Conservation (phyloP, 2,888 invertebrate genomes). For the Eretmocerus hayati region DNA sequence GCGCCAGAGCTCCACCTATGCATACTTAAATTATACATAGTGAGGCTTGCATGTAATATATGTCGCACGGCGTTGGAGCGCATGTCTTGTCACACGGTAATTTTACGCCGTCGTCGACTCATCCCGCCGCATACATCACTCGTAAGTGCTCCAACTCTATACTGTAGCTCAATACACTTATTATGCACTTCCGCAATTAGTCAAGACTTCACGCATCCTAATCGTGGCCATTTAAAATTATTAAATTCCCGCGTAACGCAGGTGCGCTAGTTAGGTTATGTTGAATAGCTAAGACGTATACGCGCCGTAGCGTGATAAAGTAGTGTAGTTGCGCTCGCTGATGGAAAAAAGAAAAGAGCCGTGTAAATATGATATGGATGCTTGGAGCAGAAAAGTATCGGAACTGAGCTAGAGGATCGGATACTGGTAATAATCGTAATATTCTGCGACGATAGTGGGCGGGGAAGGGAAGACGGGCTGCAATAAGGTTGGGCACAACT, state of each 20-base stretch:
- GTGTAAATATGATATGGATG: background rate
- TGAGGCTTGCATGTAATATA: no score
- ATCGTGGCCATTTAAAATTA: constrained; percentile 14
- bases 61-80: no score
- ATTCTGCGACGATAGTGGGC: background rate
- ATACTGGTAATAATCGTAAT: constrained; percentile 18
- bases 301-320: no score
- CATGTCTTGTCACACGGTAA: background rate
- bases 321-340: no score
- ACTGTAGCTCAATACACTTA: no score
- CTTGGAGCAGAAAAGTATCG: no score
- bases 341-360: no score
- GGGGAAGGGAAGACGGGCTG: background rate
- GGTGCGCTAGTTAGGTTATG: background rate
- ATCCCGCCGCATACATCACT: background rate
- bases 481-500: background rate
- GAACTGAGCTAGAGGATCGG: no score
- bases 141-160: no score
- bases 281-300: no score
- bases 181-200: constrained; percentile 10
- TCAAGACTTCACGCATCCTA: background rate
- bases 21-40: no score
- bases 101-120: background rate
- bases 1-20: no score
- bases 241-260: constrained; percentile 10